Conservation (phyloP, 2,797 vertebrate genomes). For the Emys orbicularis region DNA sequence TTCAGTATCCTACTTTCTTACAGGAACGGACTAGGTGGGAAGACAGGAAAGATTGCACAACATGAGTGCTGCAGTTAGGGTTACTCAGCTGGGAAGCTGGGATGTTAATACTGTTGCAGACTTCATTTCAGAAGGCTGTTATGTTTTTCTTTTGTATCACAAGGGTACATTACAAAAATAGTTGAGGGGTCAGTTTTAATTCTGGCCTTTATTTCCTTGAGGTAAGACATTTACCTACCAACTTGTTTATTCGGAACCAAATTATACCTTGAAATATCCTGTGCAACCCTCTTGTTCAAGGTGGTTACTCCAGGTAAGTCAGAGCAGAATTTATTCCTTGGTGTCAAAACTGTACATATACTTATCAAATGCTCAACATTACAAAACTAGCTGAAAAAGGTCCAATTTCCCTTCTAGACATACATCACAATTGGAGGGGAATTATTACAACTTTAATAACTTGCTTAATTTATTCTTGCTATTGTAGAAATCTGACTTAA, state of each 20-base stretch:
- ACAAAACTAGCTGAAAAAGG: neutral
- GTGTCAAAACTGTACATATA: neutral
- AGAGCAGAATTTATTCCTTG: neutral
- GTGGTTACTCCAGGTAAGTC: neutral
- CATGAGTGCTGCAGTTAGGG: neutral
- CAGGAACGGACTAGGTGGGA: neutral
- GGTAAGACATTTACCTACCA: neutral
- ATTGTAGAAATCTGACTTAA: neutral
- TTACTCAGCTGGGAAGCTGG: neutral
- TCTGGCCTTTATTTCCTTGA: neutral
- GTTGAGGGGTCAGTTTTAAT: neutral
- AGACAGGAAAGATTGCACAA: neutral
- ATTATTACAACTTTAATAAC: neutral
- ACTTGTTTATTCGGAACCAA: neutral
- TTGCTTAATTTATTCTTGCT: neutral
- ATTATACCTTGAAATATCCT: neutral
- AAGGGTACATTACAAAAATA: neutral
- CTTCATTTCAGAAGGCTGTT: neutral
- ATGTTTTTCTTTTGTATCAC: neutral
- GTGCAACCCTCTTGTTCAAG: neutral
- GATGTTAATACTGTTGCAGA: neutral
- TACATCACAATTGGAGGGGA: neutral
- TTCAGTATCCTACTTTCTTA: neutral
- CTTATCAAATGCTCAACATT: neutral
- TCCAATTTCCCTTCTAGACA: constrained; percentile 3